Evolutionary conservation across 64 coral and sea anemone genomes (phyloP), one percentile per base, ranked within the genome.

Genomic region (Catalaphyllia jardinei): DNA sequence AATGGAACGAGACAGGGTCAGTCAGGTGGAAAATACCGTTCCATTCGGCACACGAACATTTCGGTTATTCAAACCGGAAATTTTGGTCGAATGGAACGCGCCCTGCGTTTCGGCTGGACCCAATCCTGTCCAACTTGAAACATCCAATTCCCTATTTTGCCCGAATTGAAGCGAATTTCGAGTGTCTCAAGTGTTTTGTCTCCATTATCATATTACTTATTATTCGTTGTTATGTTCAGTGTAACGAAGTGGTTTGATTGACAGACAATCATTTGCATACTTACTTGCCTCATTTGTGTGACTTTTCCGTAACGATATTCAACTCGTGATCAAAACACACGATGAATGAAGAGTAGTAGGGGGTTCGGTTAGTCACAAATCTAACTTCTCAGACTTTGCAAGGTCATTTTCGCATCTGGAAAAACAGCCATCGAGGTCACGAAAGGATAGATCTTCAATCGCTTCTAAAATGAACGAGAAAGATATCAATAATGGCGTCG

Each of bases 401-500:
- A 71, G 31, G 38, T 52, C 39, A 22, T 24, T 71, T 69, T 28
- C 14, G 14, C 28, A n/a, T 38, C 12, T 9, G 42, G 25, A 50
- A 22, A 28, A 17, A 71, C 20, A 35, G 24, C 8, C 60, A 9
- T 11, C 28, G 39, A 10, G 13, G 2, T 1, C 33, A 24, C 33
- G 4, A 24, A 71, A 2, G 10, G 24, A 51, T 25, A 20, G 81
- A 69, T 51, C 35, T 39, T 57, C 29, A 15, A 20, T 4, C 35
- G 60, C 61, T 22, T 27, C 49, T 6, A 85, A n/a, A 50, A 85
- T 85, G 81, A 28, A 62, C 0, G 62, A 85, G 17, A 85, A 69
- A 11, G 35, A 85, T 24, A 71, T 38, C 24, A 71, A 46, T 46
- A 46, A 71, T 51, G 81, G 79, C 17, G 60, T 64, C 30, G 8